These are phyloP conservation scores for Lagocephalus sceleratus DNA, from an alignment of 2,797 vertebrate species.

Conservation along the genomic window DNA sequence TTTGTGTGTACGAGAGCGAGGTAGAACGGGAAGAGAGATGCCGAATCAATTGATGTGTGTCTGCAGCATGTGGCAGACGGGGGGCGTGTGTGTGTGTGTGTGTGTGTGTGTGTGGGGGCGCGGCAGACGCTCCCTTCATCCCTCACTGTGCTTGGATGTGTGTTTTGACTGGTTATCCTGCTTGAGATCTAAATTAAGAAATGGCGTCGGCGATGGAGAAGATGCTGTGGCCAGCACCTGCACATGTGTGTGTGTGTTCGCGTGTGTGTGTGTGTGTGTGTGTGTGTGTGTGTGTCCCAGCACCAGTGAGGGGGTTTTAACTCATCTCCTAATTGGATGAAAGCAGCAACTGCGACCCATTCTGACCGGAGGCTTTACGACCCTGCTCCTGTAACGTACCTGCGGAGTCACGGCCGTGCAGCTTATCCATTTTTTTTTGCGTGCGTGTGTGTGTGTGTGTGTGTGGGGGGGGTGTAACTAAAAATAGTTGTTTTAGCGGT, in stretches of 20 bases:
- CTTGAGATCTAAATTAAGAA: slow-evolving; percentile 82
- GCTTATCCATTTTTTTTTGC: too few relatives aligned
- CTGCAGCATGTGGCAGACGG: slow-evolving; percentile 68
- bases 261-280: slow-evolving; percentile 13
- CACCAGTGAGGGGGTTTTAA: slow-evolving; percentile 69
- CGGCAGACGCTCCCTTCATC: slow-evolving; percentile 68
- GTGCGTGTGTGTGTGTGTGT: too few relatives aligned
- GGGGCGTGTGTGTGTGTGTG: slow-evolving; percentile 11
- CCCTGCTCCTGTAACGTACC: slow-evolving; percentile 48
- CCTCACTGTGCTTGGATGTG: slow-evolving; percentile 71
- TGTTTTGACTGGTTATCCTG: slow-evolving; percentile 76
- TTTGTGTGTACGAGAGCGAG: slow-evolving; percentile 13
- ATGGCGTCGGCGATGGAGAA: slow-evolving; percentile 80
- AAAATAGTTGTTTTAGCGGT: too few relatives aligned
- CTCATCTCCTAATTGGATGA: slow-evolving; percentile 77
- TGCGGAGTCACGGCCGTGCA: slow-evolving; percentile 59
- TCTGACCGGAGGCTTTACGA: slow-evolving; percentile 56
- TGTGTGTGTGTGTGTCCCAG: slow-evolving; percentile 48
- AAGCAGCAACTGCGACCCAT: slow-evolving; percentile 63
- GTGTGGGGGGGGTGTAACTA: too few relatives aligned
- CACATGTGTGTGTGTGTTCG: slow-evolving; percentile 14
- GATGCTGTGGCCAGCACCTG: slow-evolving; percentile 49
- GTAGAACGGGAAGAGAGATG: slow-evolving; percentile 56
- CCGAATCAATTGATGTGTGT: slow-evolving; percentile 72
- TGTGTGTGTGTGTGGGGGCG: slow-evolving; percentile 13